Conservation (phyloP, 1,140 invertebrate species). For the Pantala flavescens region DNA sequence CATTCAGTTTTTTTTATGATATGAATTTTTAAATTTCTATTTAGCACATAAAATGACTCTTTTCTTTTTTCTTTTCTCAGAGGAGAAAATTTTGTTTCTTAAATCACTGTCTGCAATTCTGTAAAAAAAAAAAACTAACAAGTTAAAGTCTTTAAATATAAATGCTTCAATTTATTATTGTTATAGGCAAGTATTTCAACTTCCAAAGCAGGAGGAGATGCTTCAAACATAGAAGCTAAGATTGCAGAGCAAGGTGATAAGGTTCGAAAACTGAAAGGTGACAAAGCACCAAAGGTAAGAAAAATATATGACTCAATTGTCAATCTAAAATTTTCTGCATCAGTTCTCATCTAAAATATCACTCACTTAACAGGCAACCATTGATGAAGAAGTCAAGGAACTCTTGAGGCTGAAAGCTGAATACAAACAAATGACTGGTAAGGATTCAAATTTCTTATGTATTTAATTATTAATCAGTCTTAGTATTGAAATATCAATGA, state of each 20-base stretch:
- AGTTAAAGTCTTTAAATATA: no score
- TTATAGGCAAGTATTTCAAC: no score
- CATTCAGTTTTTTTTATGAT: no score
- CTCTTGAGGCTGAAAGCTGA: slow-evolving; percentile 65
- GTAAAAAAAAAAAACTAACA: no score
- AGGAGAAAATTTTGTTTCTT: no score
- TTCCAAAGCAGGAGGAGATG: slow-evolving; percentile 21
- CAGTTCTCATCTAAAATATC: background rate
- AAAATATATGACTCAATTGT: background rate
- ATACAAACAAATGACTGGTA: slow-evolving; percentile 64
- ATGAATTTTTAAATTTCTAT: no score
- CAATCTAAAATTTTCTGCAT: background rate
- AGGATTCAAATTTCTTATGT: slow-evolving; percentile 40
- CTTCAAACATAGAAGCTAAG: slow-evolving; percentile 39
- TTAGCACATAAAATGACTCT: no score
- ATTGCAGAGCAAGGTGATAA: slow-evolving; percentile 61
- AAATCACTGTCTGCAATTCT: no score
- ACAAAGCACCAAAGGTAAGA: slow-evolving; percentile 43
- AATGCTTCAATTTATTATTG: no score
- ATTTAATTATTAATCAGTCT: background rate
- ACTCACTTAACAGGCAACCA: slow-evolving; percentile 42
- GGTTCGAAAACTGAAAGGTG: slow-evolving; percentile 53
- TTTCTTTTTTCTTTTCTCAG: no score
- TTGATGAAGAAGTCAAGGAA: slow-evolving; percentile 61
- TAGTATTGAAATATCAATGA: no score